phyloP scores from a whole-genome alignment of 2,797 vertebrate species.

The Centroberyx gerrardi region DNA sequence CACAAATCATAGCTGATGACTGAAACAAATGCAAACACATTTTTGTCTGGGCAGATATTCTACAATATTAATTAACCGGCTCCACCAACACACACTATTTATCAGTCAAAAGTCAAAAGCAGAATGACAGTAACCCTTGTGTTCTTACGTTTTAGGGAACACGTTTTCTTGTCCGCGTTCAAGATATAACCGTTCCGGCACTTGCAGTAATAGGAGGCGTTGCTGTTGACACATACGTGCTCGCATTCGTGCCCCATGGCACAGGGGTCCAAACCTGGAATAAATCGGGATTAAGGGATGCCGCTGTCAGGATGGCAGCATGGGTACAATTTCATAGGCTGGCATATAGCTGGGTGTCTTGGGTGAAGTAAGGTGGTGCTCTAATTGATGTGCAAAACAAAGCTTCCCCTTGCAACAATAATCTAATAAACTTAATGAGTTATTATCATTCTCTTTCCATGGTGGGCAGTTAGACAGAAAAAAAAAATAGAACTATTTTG shows the following conservation, averaged over 20 bases:
- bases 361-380: conserved; percentile 6
- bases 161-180: conserved; percentile 90
- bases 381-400: neutral
- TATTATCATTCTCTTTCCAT: neutral
- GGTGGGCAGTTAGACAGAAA: neutral
- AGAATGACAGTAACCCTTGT: conserved; percentile 34
- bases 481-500: neutral
- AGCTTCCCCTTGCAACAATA: neutral
- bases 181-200: conserved; percentile 88
- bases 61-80: neutral
- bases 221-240: conserved; percentile 89
- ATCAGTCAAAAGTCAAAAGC: conserved; percentile 7
- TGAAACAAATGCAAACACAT: neutral
- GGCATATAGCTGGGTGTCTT: conserved; percentile 13
- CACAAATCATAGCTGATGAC: conserved; percentile 8
- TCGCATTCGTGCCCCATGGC: conserved; percentile 89
- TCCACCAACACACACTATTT: neutral
- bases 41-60: neutral
- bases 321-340: conserved; percentile 43
- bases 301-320: conserved; percentile 49
- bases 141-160: conserved; percentile 87
- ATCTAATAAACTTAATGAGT: no score
- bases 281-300: conserved; percentile 65
- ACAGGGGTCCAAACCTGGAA: conserved; percentile 88
- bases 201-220: conserved; percentile 87